Base-by-base conservation (phyloP, 2,113 vertebrate genomes). In the Pagrus major region DNA sequence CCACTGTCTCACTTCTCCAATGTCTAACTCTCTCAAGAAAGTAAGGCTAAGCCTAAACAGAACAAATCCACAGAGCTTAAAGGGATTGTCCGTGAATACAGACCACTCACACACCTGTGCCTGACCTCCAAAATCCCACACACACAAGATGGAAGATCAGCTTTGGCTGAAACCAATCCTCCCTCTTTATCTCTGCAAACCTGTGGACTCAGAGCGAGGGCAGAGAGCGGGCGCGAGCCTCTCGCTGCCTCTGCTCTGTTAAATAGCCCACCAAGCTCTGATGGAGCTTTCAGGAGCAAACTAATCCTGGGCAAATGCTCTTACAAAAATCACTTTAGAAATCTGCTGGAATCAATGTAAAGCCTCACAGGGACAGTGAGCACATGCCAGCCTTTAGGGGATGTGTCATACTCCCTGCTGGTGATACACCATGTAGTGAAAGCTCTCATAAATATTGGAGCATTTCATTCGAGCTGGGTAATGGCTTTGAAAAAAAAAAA, bases 301-400 rank as follows among this genome's bases (percentile, higher is more conserved):
- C 86, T 94, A 95, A 95, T 95, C 93, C 88, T 23, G 10, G 66
- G 84, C 88, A 94, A 95, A 94, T 93, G 91, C 93, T 94, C 94
- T 95, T 94, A 93, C 86, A 89, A 90, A 95, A 93, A 94, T 93
- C 93, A 92, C 91, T 93, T 88, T 91, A 85, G 81, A 93, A 88
- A 93, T 93, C 84, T 90, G 86, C 70, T 92, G 77, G 88, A 93
- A 90, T 94, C 93, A 89, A 85, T 93, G 88, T 92, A 90, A 90
- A 90, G 89, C 86, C 83, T 83, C 61, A 54, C 64, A 73, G 84
- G 86, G 82, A 85, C 88, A 70, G 83, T 44, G 74, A 86, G 59
- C 81, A 76, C 81, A 85, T 90, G 82, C 74, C 88, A 93, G 72
- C 71, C 84, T 84, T 81, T 31, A 83, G 88, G 81, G 78, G 68